phyloP scores from a whole-genome alignment of 2,113 vertebrate species.

The Donacobius atricapilla region DNA sequence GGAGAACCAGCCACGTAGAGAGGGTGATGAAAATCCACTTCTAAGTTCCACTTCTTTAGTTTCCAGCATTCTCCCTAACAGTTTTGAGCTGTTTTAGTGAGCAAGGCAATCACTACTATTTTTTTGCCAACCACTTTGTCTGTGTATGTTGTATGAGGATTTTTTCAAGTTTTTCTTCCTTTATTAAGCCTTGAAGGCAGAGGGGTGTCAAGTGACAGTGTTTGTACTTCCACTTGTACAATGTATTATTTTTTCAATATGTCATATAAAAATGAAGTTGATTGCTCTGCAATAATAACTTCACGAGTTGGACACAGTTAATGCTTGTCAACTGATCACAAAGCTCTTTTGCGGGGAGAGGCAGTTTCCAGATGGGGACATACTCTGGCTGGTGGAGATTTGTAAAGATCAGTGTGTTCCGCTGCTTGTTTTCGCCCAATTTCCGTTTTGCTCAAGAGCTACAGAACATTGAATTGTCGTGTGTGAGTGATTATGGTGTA shows the following conservation, averaged over 20 bases:
- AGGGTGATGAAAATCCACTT: background rate
- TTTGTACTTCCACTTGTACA: background rate
- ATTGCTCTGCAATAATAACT: background rate
- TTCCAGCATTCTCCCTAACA: background rate
- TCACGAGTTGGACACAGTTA: background rate
- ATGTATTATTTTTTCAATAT: background rate
- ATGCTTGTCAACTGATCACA: background rate
- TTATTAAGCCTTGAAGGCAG: background rate
- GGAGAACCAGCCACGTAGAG: background rate
- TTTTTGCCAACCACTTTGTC: background rate
- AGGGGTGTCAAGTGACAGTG: background rate
- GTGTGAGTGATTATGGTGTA: background rate
- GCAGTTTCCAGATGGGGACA: background rate
- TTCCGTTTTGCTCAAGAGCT: background rate
- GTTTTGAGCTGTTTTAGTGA: background rate
- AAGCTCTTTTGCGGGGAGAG: background rate
- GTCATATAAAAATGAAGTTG: background rate
- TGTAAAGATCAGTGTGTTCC: background rate
- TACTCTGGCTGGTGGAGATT: background rate
- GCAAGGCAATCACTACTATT: background rate
- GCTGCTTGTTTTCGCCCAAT: background rate
- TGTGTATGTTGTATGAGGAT: background rate
- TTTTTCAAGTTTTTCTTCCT: background rate
- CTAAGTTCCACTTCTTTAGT: background rate
- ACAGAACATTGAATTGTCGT: background rate